Percentiles rank a stretch among this genome's conserved stretches.
Evolutionary conservation across 2,797 vertebrate species (phyloP).

Genomic region (Manis pentadactyla): DNA sequence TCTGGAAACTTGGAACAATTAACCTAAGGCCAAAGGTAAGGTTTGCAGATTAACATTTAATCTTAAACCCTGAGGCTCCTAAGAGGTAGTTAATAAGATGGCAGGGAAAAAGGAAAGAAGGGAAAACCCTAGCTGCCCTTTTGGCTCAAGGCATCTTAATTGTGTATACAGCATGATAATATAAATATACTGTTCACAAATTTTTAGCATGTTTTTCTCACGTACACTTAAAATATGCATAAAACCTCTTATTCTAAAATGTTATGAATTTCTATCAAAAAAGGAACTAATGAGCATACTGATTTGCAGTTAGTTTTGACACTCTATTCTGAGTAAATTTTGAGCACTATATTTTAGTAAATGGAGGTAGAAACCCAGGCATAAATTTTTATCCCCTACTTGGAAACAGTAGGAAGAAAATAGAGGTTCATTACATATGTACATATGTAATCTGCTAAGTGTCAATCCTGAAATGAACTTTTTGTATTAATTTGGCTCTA

Average conservation of each 20-base stretch:
- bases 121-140: not conserved
- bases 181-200: not conserved
- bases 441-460: not conserved
- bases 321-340: not conserved
- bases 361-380: not conserved
- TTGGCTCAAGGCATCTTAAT: not conserved
- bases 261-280: not conserved
- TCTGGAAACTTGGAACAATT: not conserved
- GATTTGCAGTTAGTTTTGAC: not conserved
- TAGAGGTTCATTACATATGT: not conserved
- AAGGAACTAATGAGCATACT: not conserved
- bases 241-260: not conserved
- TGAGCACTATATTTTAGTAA: not conserved
- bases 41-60: constrained; percentile 8
- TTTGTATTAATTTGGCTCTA: not conserved
- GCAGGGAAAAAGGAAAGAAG: not conserved
- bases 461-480: not conserved
- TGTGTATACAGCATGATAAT: not conserved
- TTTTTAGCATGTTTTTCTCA: not conserved
- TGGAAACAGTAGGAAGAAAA: not conserved
- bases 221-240: not conserved
- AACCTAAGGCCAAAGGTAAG: not conserved
- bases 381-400: not conserved
- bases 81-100: not conserved
- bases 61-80: not conserved